phyloP scores from a whole-genome alignment of 2,888 invertebrate genomes.

The Ametastegia equiseti region DNA sequence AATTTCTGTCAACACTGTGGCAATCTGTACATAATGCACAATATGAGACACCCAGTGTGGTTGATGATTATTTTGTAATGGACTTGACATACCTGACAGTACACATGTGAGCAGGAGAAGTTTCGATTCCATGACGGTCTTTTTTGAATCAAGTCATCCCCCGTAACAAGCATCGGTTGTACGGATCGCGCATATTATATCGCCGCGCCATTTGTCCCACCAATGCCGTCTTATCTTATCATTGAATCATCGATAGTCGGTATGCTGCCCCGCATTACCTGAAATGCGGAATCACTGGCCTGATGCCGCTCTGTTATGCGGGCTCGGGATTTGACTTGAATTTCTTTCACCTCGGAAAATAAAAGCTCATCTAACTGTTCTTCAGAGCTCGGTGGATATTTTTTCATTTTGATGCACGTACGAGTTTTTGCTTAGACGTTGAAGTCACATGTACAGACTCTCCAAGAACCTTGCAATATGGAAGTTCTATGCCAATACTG shows the following conservation, averaged over 20 bases:
- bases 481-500: no score
- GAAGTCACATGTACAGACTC: no score
- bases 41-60: background rate
- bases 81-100: conserved; percentile 20
- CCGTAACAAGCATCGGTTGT: conserved; percentile 25
- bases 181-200: conserved; percentile 28
- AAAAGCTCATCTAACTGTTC: background rate
- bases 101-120: conserved; percentile 9
- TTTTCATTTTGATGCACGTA: background rate
- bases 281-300: background rate
- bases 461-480: no score
- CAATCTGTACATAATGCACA: background rate
- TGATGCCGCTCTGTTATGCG: background rate
- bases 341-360: background rate
- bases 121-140: conserved; percentile 26
- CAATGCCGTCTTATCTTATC: conserved; percentile 42
- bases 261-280: background rate
- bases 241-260: conserved; percentile 14
- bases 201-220: background rate
- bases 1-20: background rate
- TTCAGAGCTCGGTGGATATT: background rate
- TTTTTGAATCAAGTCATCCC: conserved; percentile 6
- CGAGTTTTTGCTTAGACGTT: background rate
- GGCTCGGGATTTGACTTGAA: background rate
- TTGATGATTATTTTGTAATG: background rate